These are phyloP conservation scores for Rhinopomastus cyanomelas DNA, from an alignment of 2,113 vertebrate species.

Conservation along the genomic window DNA sequence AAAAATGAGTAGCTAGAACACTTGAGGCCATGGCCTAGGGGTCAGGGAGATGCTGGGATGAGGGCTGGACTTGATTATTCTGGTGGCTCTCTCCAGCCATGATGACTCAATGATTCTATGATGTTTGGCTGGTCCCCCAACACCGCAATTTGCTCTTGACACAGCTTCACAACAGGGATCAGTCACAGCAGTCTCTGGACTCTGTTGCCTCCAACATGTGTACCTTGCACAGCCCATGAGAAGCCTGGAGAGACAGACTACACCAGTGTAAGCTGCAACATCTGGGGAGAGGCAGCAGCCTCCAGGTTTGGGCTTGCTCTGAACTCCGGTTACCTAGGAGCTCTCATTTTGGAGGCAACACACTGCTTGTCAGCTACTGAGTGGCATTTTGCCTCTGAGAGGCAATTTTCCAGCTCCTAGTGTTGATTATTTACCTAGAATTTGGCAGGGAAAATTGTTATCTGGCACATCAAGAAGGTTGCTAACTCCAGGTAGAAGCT, in stretches of 20 bases:
- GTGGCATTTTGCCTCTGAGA: neutral
- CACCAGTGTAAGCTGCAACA: neutral
- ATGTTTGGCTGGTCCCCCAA: neutral
- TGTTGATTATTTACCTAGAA: neutral
- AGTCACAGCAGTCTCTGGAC: neutral
- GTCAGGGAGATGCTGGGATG: too few relatives aligned
- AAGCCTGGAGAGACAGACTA: rapidly evolving
- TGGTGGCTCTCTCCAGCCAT: too few relatives aligned
- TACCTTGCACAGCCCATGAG: neutral
- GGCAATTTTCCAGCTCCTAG: neutral
- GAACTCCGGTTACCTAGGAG: neutral
- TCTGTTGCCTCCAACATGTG: rapidly evolving
- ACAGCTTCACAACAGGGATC: neutral
- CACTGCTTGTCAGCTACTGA: neutral
- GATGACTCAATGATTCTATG: too few relatives aligned
- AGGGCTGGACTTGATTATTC: too few relatives aligned
- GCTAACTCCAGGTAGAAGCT: neutral
- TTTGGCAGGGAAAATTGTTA: neutral
- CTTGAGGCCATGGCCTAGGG: too few relatives aligned
- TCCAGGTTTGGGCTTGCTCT: rapidly evolving
- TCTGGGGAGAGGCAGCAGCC: neutral
- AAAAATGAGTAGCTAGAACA: too few relatives aligned
- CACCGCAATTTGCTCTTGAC: neutral
- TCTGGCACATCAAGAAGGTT: neutral
- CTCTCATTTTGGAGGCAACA: neutral